Base-by-base conservation (phyloP, 2,113 vertebrate genomes). In the Pandion haliaetus region DNA sequence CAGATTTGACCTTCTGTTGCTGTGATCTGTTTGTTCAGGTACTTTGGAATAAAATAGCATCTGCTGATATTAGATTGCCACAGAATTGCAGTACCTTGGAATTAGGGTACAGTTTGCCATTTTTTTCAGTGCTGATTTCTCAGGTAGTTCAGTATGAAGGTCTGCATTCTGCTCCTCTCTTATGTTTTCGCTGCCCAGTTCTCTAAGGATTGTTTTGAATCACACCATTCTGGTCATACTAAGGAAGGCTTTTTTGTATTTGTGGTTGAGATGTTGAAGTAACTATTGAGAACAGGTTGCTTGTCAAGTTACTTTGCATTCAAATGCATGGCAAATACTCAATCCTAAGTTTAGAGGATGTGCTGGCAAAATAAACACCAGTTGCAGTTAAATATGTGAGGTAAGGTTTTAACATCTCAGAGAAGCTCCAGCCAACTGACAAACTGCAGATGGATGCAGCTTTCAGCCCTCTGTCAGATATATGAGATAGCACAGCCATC, bases 361-460 rank as follows among this genome's bases (percentile, higher is more conserved):
- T 91, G 44, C 47, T 94, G 88, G 52, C 87, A 92, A 86, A 94
- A 47, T 66, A 90, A 96, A 55, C 31, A 25, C 36, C 65, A 62
- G 63, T 67, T 81, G 69, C 44, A 95, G 38, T 50, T 67, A 63
- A 93, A 71, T 85, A 74, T 84, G 81, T 71, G 82, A 86, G 63
- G 77, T 50, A 52, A 90, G 66, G 44, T 44, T 96, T 90, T 78
- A 74, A 66, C 44, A 65, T 73, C 66, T 67, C 32, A 17, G 71
- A 86, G 82, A 6, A 70, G 85, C 86, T 86, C 31, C 57, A 82
- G 86, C 61, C 93, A 86, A 15, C 44, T 92, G 82, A 79, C 66
- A 92, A 57, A 85, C 82, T 95, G 93, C 88, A 96, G 91, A 82
- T 89, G 96, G 87, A 89, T 95, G 81, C 73, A 93, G 93, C 84